phyloP scores from a whole-genome alignment of 2,797 vertebrate species.

The Miichthys miiuy region DNA sequence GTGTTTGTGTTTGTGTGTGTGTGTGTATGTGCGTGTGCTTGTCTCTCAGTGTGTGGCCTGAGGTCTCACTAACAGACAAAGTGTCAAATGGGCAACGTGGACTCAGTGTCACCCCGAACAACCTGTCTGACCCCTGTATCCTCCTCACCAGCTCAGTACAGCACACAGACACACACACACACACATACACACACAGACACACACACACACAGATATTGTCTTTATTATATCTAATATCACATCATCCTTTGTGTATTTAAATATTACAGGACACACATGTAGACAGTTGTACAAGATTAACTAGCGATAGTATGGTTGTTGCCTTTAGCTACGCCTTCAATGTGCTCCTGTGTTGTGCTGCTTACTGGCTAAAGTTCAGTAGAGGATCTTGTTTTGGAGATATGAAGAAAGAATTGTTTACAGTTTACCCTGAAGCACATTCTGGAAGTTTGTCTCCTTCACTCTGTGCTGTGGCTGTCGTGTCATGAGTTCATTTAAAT shows the following conservation, averaged over 20 bases:
- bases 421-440: background rate
- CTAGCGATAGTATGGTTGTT: background rate
- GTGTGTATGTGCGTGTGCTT: background rate
- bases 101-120: constrained; percentile 60
- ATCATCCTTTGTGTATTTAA: background rate
- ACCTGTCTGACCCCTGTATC: constrained; percentile 56
- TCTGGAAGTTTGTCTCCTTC: background rate
- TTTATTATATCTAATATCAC: background rate
- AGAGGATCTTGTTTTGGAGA: background rate
- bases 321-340: constrained; percentile 5
- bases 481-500: background rate
- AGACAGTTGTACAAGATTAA: background rate
- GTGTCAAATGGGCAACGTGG: constrained; percentile 51
- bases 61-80: constrained; percentile 42
- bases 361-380: background rate
- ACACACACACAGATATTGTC: constrained; percentile 6
- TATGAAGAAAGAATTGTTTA: background rate
- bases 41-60: constrained; percentile 26
- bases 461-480: background rate
- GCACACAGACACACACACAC: constrained; percentile 13
- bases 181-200: constrained; percentile 10
- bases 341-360: constrained; percentile 11
- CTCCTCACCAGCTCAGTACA: constrained; percentile 23
- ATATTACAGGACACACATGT: background rate
- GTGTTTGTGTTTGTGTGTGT: constrained; percentile 6